Conservation (phyloP, 2,797 vertebrate genomes). For the Meda fulgida region DNA sequence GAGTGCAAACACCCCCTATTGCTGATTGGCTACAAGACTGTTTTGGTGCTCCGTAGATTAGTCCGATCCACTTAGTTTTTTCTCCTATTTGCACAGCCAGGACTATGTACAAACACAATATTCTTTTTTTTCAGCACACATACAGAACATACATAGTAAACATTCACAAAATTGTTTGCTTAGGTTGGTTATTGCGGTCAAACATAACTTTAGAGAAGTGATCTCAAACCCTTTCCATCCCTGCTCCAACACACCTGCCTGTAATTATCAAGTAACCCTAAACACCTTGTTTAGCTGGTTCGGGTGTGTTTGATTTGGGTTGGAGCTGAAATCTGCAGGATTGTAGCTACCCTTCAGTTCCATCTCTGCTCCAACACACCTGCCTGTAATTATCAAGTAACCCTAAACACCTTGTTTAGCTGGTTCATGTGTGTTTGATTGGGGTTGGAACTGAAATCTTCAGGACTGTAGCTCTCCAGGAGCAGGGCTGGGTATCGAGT, state of each 20-base stretch:
- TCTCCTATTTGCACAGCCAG: too few relatives aligned
- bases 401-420: background rate
- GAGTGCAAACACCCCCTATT: background rate
- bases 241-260: background rate
- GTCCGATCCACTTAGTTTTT: background rate
- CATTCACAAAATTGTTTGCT: background rate
- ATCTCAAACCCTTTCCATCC: background rate
- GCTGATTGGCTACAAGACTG: background rate
- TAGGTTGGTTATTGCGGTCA: too few relatives aligned
- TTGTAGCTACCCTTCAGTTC: background rate
- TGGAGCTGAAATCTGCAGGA: background rate
- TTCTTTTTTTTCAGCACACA: too few relatives aligned
- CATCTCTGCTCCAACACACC: background rate
- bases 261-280: background rate
- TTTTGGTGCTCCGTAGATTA: background rate
- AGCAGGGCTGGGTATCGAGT: background rate
- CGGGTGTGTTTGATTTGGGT: background rate
- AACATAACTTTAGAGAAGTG: too few relatives aligned
- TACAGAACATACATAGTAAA: background rate
- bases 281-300: background rate
- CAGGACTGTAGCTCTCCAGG: background rate
- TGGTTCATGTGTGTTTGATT: background rate
- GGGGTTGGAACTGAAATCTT: background rate
- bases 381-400: background rate
- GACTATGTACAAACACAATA: too few relatives aligned